Base-by-base conservation (phyloP, 2,113 vertebrate species). In the Typhlomys cinereus region DNA sequence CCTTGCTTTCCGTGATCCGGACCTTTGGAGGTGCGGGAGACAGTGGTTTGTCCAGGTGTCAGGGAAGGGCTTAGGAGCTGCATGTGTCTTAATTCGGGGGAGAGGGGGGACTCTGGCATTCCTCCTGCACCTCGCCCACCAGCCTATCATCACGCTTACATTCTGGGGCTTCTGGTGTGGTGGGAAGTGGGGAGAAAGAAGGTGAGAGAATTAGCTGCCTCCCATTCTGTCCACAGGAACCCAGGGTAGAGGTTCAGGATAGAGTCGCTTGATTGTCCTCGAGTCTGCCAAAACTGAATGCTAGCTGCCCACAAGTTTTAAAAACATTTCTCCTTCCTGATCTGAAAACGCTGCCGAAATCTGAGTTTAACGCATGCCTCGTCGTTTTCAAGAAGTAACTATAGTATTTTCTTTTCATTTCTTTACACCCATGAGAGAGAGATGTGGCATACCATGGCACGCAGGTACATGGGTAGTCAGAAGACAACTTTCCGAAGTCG, bases 381-480 rank as follows among this genome's bases (percentile, higher is more conserved):
- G 48, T 67, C 76, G 79, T 89, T 67, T 85, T 80, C 73, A 79
- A 85, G 52, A 93, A 91, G 59, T 69, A 95, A 95, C 78, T 67
- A 85, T 2, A 90, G 41, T 52, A 87, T n/a, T n/a, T n/a, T n/a
- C n/a, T n/a, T n/a, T n/a, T n/a, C n/a, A n/a, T n/a, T n/a, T n/a
- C n/a, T n/a, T n/a, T n/a, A n/a, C n/a, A n/a, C n/a, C n/a, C n/a
- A n/a, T n/a, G n/a, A n/a, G n/a, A n/a, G n/a, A n/a, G n/a, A n/a
- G n/a, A n/a, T n/a, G n/a, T n/a, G n/a, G n/a, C n/a, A n/a, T n/a
- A n/a, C n/a, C n/a, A n/a, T n/a, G n/a, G n/a, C n/a, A n/a, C n/a
- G n/a, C n/a, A n/a, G n/a, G n/a, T n/a, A n/a, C n/a, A n/a, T n/a
- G n/a, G n/a, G n/a, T n/a, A n/a, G n/a, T n/a, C n/a, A n/a, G n/a